phyloP scores from a whole-genome alignment of 2,797 vertebrate species.

The Sebastes oblongus region DNA sequence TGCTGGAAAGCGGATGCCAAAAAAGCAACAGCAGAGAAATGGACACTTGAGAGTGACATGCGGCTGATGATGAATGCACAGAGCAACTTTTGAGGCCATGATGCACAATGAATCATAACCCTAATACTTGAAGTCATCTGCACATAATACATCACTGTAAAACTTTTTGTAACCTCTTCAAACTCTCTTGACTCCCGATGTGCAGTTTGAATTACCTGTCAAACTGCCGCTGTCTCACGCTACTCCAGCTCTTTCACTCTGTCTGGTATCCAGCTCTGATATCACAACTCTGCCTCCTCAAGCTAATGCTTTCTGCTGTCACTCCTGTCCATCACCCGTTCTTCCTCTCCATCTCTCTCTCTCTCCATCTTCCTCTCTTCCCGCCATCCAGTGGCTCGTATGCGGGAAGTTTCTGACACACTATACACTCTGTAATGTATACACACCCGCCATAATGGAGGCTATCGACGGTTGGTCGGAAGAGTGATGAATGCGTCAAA shows the following conservation, averaged over 20 bases:
- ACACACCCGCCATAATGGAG: constrained; percentile 75
- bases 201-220: constrained; percentile 9
- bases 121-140: not conserved
- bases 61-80: not conserved
- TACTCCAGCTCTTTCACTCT: not conserved
- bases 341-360: constrained; percentile 23
- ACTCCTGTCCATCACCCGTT: constrained; percentile 60
- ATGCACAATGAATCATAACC: not conserved
- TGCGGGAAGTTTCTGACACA: constrained; percentile 81
- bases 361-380: constrained; percentile 59
- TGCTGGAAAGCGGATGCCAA: too few relatives aligned
- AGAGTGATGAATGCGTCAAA: constrained; percentile 77
- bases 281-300: constrained; percentile 16
- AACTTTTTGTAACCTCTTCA: constrained; percentile 10
- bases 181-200: not conserved
- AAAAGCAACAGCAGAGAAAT: not conserved
- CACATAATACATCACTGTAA: not conserved
- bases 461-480: constrained; percentile 76
- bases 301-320: constrained; percentile 51
- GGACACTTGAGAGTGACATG: not conserved
- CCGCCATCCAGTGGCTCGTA: constrained; percentile 62
- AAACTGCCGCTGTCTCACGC: not conserved
- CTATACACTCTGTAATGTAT: constrained; percentile 84
- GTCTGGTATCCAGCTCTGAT: constrained; percentile 1
- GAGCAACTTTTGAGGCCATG: not conserved